Evolutionary conservation across 2,113 vertebrate genomes (phyloP), one percentile per base, ranked within the genome.

Genomic region (Notothenia rossii): DNA sequence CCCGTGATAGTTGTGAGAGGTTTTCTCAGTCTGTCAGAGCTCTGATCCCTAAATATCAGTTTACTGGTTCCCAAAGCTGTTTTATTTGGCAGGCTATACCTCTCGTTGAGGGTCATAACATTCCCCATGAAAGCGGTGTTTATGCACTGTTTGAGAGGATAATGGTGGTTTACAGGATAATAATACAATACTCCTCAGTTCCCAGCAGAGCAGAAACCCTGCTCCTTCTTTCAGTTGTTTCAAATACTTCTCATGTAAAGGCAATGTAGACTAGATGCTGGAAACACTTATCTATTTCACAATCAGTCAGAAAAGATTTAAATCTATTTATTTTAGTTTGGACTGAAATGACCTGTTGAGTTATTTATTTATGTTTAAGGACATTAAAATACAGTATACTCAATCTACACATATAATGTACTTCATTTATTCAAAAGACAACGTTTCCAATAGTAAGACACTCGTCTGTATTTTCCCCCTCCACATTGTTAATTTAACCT

Each of bases 1-100:
- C 20, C 79, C 10, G 14, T 77, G 90, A 87, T 79, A 55, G 80
- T 86, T 88, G 78, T 78, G 84, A 78, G 78, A 82, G 53, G 46
- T 75, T 73, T 85, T 49, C 61, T 66, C 48, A 77, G 22, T 77
- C 79, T 85, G 77, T 84, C 83, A 64, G 63, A 77, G 46, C 46
- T 51, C 36, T 77, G 15, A 84, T 68, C 65, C 45, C 36, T 84
- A 60, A 68, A 22, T 86, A 79, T 85, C 81, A 79, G 25, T 51
- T 86, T 83, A 74, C 72, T 29, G 53, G 25, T 75, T 87, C 56
- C 48, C 43, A 72, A 78, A 78, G 36, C 36, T 6, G 17, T 55
- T 56, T 64, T 25, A 54, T 79, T 79, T 78, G 58, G 83, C 66
- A 75, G 55, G 2, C 9, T 70, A 53, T 70, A 53, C 17, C 51